Percentiles rank a stretch among this genome's conserved stretches.
phyloP scores from a whole-genome alignment of 2,113 vertebrate genomes.

The Elephantulus edwardii region DNA sequence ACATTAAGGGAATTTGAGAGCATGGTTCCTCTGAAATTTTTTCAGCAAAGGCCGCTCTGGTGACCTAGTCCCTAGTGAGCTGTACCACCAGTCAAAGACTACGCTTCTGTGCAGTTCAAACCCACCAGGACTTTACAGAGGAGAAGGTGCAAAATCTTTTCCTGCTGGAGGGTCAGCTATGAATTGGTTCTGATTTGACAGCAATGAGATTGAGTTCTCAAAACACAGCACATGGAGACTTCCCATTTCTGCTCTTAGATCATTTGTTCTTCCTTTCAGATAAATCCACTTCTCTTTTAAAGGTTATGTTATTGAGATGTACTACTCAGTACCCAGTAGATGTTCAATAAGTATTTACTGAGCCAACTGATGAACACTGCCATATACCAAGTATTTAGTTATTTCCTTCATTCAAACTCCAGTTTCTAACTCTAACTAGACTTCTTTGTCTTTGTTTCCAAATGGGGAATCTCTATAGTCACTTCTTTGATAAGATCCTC shows the following conservation, averaged over 20 bases:
- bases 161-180: too few species aligned
- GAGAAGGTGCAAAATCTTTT: too few species aligned
- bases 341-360: background rate
- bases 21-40: background rate
- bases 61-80: too few species aligned
- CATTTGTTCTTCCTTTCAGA: background rate
- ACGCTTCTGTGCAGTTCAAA: too few species aligned
- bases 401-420: background rate
- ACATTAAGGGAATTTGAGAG: background rate
- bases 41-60: background rate
- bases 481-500: background rate
- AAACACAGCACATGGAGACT: background rate
- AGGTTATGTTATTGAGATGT: background rate
- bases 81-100: too few species aligned
- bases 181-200: too few species aligned
- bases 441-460: background rate
- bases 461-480: background rate
- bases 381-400: background rate
- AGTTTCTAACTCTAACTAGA: background rate
- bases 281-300: background rate
- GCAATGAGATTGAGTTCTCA: too few species aligned
- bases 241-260: background rate
- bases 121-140: too few species aligned
- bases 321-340: background rate
- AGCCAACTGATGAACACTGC: background rate